Evolutionary conservation across 2,888 invertebrate species (phyloP), one percentile per base, ranked within the genome.

Genomic region (Acleris laterana): DNA sequence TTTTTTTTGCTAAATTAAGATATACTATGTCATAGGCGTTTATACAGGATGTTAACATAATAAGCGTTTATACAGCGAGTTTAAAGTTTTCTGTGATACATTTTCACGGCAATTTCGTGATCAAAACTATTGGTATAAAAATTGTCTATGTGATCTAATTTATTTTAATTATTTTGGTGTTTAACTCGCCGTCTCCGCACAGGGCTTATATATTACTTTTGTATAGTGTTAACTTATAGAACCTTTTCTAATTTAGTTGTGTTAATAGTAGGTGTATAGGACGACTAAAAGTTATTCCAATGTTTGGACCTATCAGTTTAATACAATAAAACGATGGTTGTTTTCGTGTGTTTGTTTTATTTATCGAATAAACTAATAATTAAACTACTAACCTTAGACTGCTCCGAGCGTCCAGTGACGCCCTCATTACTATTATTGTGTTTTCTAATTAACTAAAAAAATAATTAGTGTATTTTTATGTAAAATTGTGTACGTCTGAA

Each of bases 281-380:
- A 38, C 38, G 38, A 38, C 53, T 20, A 60, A 49, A 60, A 60
- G 48, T 44, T 57, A 53, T 64, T 65, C 60, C 59, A 60, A 64
- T 28, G 38, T 65, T 64, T 64, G 28, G 55, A 48, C 16, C 38
- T 49, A 60, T 38, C 38, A 5, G 38, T 48, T 65, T 50, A 19
- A 49, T 50, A 49, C 42, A 65, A 65, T 65, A 65, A 60, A 65
- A 20, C 3, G 13, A 60, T 55, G 59, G 50, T 65, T 65, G 64
- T 60, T 65, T 60, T 60, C 16, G 42, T 55, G 4, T 20, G 60
- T 55, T 19, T 55, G 49, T 59, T 60, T n/a, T 17, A 16, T 9
- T 49, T 32, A 32, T 9, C n/a, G n/a, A n/a, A n/a, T n/a, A n/a
- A n/a, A n/a, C n/a, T n/a, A n/a, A n/a, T n/a, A n/a, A n/a, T n/a